Evolutionary conservation across 2,113 vertebrate species (phyloP), one percentile per base, ranked within the genome.

Genomic region (Galbula dea): DNA sequence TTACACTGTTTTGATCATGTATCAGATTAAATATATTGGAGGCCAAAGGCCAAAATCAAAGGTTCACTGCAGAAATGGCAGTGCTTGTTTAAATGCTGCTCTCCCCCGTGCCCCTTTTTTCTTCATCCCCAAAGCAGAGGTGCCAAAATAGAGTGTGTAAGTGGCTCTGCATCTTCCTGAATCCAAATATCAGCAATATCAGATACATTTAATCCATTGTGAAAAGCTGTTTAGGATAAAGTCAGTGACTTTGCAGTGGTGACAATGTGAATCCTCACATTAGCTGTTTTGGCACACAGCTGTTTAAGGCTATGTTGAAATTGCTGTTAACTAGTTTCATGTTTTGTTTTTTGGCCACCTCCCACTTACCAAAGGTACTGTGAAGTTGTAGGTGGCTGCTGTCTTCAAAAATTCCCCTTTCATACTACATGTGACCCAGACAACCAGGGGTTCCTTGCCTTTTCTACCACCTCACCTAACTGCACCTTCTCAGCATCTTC

Each of bases 21-120:
- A 78, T 89, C 59, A 48, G 46, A 83, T 80, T 88, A 85, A 85
- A 80, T 63, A 71, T 66, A 74, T 86, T 83, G n/a, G 59, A 92
- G 43, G 71, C 54, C 63, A 84, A 84, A 93, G 77, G 83, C 57
- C 68, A 76, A 83, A 87, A 80, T 91, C 57, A 82, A 76, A 55
- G 17, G 62, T 54, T 79, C 24, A 29, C 71, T 68, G 71, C 36
- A 65, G 62, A 76, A 85, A 49, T 57, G 9, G 20, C 7, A 23
- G 36, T 29, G 26, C 30, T 73, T 73, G 21, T 61, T 74, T 72
- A 78, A 88, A 93, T 78, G 27, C 30, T 4, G 0, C 45, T 18
- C 10, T 14, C 15, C 49, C 9, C 37, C 24, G 23, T 19, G 4
- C 2, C 11, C 23, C n/a, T 22, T 81, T 26, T 79, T 19, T 65